Conservation (phyloP, 2,113 vertebrate species). For the Periophthalmus modestus region DNA sequence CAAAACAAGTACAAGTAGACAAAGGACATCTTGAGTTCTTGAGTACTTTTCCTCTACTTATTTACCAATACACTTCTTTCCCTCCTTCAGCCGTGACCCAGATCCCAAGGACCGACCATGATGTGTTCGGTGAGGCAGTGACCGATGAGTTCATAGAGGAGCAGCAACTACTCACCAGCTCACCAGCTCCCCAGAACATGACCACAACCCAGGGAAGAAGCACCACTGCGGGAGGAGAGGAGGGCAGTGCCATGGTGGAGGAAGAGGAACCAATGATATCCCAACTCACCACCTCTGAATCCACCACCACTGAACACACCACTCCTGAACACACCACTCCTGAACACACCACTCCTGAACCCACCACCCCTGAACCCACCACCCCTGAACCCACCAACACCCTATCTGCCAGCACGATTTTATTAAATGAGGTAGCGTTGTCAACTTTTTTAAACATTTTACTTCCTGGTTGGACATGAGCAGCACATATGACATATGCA, state of each 20-base stretch:
- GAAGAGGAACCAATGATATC: not conserved
- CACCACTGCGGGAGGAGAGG: not conserved
- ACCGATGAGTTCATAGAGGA: conserved; percentile 51
- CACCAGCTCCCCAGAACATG: conserved; percentile 15
- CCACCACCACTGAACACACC: no score
- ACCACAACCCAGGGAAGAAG: not conserved
- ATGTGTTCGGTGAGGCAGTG: conserved; percentile 27
- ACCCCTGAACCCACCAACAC: not conserved
- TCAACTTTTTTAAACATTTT: no score
- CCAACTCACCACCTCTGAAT: no score
- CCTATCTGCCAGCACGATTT: not conserved
- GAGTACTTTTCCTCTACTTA: not conserved
- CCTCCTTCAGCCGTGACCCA: conserved; percentile 45
- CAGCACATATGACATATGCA: no score
- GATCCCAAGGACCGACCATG: conserved; percentile 20
- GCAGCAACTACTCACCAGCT: not conserved
- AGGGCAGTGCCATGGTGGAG: conserved; percentile 19
- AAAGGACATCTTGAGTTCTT: not conserved
- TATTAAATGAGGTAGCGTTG: no score
- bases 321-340: no score
- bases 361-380: no score
- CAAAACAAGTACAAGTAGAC: not conserved
- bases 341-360: no score
- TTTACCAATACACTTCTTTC: conserved; percentile 45
- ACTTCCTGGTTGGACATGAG: no score